Evolutionary conservation across 1,140 invertebrate species (phyloP).

Genomic region (Ceratoteleas bidentatus): DNA sequence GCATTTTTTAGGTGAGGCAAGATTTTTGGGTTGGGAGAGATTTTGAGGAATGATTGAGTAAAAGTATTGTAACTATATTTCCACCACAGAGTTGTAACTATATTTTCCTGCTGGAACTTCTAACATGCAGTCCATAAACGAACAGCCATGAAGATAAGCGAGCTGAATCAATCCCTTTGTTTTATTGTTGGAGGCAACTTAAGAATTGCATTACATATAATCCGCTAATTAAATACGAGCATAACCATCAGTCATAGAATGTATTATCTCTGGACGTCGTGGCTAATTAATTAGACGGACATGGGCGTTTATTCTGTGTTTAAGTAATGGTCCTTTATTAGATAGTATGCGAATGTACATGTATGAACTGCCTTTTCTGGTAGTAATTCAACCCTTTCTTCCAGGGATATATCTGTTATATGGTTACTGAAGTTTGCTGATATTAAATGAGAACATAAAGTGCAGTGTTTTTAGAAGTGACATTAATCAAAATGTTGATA

Average conservation of each 20-base stretch:
- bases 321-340: slow-evolving; percentile 1
- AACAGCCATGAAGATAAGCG: slow-evolving; percentile 15
- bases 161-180: slow-evolving; percentile 38
- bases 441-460: no score
- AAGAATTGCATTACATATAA: slow-evolving; percentile 41
- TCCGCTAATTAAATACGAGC: slow-evolving; percentile 33
- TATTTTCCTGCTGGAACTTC: neutral
- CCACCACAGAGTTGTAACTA: no score
- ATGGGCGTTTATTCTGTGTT: neutral
- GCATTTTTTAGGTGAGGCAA: no score
- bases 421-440: no score
- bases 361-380: neutral
- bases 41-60: no score
- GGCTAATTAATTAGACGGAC: slow-evolving; percentile 31
- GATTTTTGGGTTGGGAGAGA: no score
- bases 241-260: slow-evolving; percentile 19
- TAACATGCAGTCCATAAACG: slow-evolving; percentile 17
- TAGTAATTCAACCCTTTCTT: neutral
- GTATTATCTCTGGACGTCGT: slow-evolving; percentile 10
- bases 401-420: no score
- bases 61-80: no score
- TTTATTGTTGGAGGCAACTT: slow-evolving; percentile 38
- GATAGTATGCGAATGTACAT: neutral
- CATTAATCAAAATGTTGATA: no score
- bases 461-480: no score